A percentile compares a stretch with the other conserved stretches of the same genome.
Evolutionary conservation across 2,888 invertebrate species (phyloP).

Genomic region (Drosophila neotestacea): DNA sequence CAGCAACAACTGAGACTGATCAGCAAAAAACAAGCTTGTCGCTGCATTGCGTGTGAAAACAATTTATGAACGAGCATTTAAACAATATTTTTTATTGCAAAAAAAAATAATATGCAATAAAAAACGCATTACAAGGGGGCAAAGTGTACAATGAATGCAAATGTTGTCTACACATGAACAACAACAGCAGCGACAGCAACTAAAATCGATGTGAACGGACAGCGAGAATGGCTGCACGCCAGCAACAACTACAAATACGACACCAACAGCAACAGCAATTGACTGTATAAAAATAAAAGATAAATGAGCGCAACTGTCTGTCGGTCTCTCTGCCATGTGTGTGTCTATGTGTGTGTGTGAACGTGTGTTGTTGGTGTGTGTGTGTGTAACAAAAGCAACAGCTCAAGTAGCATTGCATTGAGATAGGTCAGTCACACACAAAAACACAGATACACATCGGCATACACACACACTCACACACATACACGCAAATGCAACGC

Average conservation of each 20-base stretch:
- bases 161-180: constrained; percentile 52
- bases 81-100: constrained; percentile 39
- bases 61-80: constrained; percentile 66
- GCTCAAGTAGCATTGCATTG: constrained; percentile 81
- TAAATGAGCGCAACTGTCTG: constrained; percentile 70
- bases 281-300: constrained; percentile 72
- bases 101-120: constrained; percentile 56
- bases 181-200: constrained; percentile 34
- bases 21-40: constrained; percentile 50
- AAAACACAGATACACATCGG: constrained; percentile 43
- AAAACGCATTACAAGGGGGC: constrained; percentile 67
- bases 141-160: constrained; percentile 75
- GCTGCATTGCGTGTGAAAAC: constrained; percentile 64
- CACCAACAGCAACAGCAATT: constrained; percentile 33
- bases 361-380: constrained; percentile 36
- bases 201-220: constrained; percentile 47
- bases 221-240: constrained; percentile 66
- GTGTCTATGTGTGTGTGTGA: constrained; percentile 12
- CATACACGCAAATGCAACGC: constrained; percentile 43
- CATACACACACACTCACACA: constrained; percentile 28
- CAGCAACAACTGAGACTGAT: constrained; percentile 33
- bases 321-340: constrained; percentile 24
- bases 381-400: constrained; percentile 63
- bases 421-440: constrained; percentile 82
- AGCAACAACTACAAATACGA: constrained; percentile 45